Evolutionary conservation across 1,140 invertebrate genomes (phyloP).

Genomic region (Thaumatotibia leucotreta): DNA sequence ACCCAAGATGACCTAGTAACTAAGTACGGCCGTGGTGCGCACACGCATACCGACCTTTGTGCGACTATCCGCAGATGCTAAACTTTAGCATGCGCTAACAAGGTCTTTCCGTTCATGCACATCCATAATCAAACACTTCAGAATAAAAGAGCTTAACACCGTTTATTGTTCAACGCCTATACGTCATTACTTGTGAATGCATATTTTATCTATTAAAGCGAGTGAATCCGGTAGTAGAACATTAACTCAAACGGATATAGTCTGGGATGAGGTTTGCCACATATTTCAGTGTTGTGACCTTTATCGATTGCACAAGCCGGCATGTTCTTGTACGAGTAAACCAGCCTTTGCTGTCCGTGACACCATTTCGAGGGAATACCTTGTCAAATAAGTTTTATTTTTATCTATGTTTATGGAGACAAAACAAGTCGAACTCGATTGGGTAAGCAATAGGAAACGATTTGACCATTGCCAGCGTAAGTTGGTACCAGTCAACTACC

Average conservation of each 20-base stretch:
- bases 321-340: neutral
- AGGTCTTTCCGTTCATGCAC: neutral
- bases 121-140: neutral
- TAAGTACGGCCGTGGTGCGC: neutral
- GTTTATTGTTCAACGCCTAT: neutral
- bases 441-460: no score
- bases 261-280: neutral
- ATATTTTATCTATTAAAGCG: neutral
- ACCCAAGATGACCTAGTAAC: neutral
- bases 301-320: slow-evolving; percentile 5
- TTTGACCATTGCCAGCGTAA: no score
- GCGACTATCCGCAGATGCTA: neutral
- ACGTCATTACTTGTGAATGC: neutral
- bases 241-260: neutral
- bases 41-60: slow-evolving; percentile 2
- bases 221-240: neutral
- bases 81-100: neutral
- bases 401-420: neutral
- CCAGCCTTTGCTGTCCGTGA: slow-evolving; percentile 1
- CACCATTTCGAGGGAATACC: slow-evolving; percentile 1
- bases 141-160: neutral
- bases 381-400: neutral
- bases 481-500: no score
- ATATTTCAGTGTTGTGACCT: neutral
- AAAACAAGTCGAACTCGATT: neutral